phyloP scores from a whole-genome alignment of 2,888 invertebrate genomes.

The Empis stercorea region DNA sequence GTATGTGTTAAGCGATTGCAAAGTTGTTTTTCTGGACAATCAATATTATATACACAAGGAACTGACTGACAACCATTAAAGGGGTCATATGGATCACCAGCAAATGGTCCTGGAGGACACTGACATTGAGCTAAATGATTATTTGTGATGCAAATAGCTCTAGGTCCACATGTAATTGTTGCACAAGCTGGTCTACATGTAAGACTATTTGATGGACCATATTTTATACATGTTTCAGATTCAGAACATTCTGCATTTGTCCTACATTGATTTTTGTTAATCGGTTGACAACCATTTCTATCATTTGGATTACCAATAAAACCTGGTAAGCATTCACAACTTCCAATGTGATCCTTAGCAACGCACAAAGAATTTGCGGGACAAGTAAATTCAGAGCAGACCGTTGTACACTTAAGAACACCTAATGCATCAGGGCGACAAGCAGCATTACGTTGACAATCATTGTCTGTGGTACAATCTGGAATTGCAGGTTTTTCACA shows the following conservation, averaged over 20 bases:
- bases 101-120: slow-evolving; percentile 75
- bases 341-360: slow-evolving; percentile 56
- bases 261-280: slow-evolving; percentile 60
- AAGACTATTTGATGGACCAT: slow-evolving; percentile 42
- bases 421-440: slow-evolving; percentile 76
- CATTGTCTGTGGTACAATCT: slow-evolving; percentile 56
- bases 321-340: slow-evolving; percentile 72
- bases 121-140: slow-evolving; percentile 83
- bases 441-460: slow-evolving; percentile 56
- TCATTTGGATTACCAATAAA: slow-evolving; percentile 84
- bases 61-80: slow-evolving; percentile 63
- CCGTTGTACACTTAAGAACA: slow-evolving; percentile 66
- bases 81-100: slow-evolving; percentile 72
- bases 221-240: slow-evolving; percentile 60
- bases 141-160: slow-evolving; percentile 76
- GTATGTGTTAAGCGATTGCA: slow-evolving; percentile 74
- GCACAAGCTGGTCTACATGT: slow-evolving; percentile 70
- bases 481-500: slow-evolving; percentile 83
- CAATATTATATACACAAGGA: slow-evolving; percentile 75
- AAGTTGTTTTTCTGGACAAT: slow-evolving; percentile 64
- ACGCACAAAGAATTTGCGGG: slow-evolving; percentile 72
- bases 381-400: slow-evolving; percentile 71
- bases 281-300: slow-evolving; percentile 67
- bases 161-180: slow-evolving; percentile 64
- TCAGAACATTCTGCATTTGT: slow-evolving; percentile 74